Percentiles rank a stretch among this genome's conserved stretches.
phyloP scores from a whole-genome alignment of 2,113 vertebrate genomes.

The Talpa occidentalis region DNA sequence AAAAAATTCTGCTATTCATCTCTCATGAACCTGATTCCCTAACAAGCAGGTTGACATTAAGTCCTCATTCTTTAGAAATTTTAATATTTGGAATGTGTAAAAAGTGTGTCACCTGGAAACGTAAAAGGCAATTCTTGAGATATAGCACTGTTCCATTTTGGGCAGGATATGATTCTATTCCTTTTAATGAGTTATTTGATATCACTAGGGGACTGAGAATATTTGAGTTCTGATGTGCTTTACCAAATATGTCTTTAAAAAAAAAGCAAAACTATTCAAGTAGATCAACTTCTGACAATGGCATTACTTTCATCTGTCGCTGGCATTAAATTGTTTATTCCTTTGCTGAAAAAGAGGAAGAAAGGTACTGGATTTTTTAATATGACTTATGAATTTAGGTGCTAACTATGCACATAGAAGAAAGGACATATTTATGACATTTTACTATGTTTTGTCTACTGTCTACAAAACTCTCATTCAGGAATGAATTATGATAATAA shows the following conservation, averaged over 20 bases:
- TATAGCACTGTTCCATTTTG: background rate
- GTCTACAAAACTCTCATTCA: slow-evolving; percentile 10
- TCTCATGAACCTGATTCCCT: slow-evolving; percentile 43
- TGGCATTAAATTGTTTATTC: background rate
- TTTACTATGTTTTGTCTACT: slow-evolving; percentile 6
- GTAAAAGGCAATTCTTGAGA: background rate
- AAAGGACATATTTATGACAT: background rate
- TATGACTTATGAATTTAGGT: background rate
- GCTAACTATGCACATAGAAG: background rate
- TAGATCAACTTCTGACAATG: background rate
- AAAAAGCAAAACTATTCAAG: background rate
- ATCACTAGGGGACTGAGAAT: background rate
- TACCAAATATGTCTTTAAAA: background rate
- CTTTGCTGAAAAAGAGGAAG: background rate
- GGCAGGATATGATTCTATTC: background rate
- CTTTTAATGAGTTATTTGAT: slow-evolving; percentile 53
- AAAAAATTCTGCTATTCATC: slow-evolving; percentile 56
- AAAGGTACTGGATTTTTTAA: background rate
- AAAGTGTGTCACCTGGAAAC: background rate
- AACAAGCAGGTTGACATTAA: slow-evolving; percentile 72
- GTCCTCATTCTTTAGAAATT: slow-evolving; percentile 57
- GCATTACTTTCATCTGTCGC: background rate
- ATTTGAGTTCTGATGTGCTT: background rate
- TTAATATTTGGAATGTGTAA: slow-evolving; percentile 42
- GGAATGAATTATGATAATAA: background rate